Conservation (phyloP, 2,797 vertebrate genomes). For the Poecilia picta region DNA sequence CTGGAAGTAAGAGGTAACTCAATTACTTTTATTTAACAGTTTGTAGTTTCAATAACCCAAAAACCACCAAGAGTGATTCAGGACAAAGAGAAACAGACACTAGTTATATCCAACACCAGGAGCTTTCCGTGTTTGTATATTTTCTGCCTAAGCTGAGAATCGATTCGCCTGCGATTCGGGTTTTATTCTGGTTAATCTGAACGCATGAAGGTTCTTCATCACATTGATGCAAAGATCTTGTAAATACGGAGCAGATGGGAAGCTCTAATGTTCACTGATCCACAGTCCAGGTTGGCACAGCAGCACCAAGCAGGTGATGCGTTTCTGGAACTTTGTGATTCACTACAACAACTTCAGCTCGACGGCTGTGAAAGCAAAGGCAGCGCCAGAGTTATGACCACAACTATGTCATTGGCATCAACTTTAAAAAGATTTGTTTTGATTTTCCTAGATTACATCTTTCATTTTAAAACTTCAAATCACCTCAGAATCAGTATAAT, state of each 20-base stretch:
- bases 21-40: not conserved
- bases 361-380: not conserved
- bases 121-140: not conserved
- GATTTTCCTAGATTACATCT: not conserved
- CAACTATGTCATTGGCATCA: not conserved
- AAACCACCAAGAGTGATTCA: slow-evolving; percentile 1
- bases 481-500: not conserved
- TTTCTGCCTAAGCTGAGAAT: slow-evolving; percentile 10
- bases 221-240: slow-evolving; percentile 45
- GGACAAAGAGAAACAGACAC: not conserved
- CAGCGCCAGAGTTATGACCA: not conserved
- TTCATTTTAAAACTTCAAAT: not conserved
- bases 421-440: not conserved
- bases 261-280: not conserved
- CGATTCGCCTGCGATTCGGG: not conserved
- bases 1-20: not conserved
- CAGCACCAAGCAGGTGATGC: slow-evolving; percentile 2
- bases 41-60: slow-evolving; percentile 34
- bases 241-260: not conserved
- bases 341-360: not conserved
- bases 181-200: slow-evolving; percentile 7
- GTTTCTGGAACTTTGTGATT: slow-evolving; percentile 2
- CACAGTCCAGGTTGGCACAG: not conserved
- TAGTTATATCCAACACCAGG: not conserved
- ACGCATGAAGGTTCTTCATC: slow-evolving; percentile 32